Evolutionary conservation across 2,797 vertebrate genomes (phyloP), one percentile per base, ranked within the genome.

Genomic region (Poeciliopsis gracilis): DNA sequence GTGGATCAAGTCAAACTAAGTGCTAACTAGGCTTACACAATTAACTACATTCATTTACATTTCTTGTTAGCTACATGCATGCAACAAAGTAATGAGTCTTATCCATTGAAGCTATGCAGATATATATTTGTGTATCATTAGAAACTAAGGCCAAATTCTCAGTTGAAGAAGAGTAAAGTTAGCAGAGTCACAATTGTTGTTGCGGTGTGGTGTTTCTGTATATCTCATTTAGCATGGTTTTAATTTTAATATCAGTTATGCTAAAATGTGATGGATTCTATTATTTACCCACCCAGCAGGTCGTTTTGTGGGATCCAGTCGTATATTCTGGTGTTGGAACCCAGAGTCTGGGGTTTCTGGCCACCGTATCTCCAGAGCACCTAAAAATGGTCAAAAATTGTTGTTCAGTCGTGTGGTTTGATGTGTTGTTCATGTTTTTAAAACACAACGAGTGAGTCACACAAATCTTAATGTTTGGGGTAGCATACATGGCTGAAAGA

Each of bases 231-330:
- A 49, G 16, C 47, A 49, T 47, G 15, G 15, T 16, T 47, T 49
- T 49, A 18, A 49, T 49, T 18, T 49, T 18, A 49, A 18, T 16
- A 6, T 0, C 0, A 33, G 18, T 36, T 6, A 36, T 63, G 6
- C 7, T 63, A 3, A 10, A 38, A 23, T 63, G 33, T 20, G 30
- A 12, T 51, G 15, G 15, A 23, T 25, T 0, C 3, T 49, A 1
- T 20, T 72, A 2, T 23, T 30, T 0, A 81, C 78, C 73, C 72
- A 98, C 97, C 98, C 33, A 98, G 94, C 41, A 99, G 93, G 78
- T 98, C 97, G 80, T 99, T 99, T 87, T 99, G 97, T 41, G 97
- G 97, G 77, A 99, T 96, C 97, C 98, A 98, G 28, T 97, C 86
- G 83, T 95, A 98, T 78, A 96, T 28, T 83, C 83, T 95, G 11